Conservation (phyloP, 2,888 invertebrate genomes). For the Antheraea assamensis region DNA sequence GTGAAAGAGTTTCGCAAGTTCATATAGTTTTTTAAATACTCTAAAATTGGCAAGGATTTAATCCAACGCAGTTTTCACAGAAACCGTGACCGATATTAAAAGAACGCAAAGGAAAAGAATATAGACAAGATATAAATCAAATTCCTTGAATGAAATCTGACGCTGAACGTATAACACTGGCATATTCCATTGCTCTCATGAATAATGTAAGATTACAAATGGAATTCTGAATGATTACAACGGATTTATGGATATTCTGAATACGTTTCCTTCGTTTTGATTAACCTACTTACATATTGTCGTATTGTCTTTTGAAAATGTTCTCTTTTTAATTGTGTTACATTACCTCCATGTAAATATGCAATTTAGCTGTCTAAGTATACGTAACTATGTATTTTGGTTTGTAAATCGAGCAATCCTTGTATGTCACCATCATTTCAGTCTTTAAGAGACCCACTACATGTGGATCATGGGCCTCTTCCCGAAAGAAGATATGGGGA, state of each 20-base stretch:
- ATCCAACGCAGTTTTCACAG: too few relatives aligned
- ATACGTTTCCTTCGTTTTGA: background rate
- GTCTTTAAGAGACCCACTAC: too few relatives aligned
- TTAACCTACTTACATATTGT: background rate
- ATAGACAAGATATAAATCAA: conserved; percentile 2
- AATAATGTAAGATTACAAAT: conserved; percentile 11
- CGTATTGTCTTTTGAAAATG: background rate
- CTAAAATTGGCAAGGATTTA: too few relatives aligned
- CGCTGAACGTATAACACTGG: background rate
- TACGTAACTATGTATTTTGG: too few relatives aligned
- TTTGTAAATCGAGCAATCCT: too few relatives aligned
- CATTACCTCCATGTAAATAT: background rate
- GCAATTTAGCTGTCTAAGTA: too few relatives aligned
- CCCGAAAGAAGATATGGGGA: too few relatives aligned
- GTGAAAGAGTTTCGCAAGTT: too few relatives aligned
- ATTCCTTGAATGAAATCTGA: conserved; percentile 8
- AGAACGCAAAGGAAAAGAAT: background rate
- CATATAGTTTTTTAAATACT: too few relatives aligned
- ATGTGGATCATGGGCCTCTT: too few relatives aligned
- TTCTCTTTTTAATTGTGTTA: background rate
- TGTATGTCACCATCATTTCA: too few relatives aligned
- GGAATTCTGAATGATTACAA: conserved; percentile 2
- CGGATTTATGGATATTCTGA: background rate
- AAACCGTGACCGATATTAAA: too few relatives aligned
- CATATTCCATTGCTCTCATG: conserved; percentile 7